A percentile compares a stretch with the other conserved stretches of the same genome.
Evolutionary conservation across 2,797 vertebrate species (phyloP).

Genomic region (Hyperoplus immaculatus): DNA sequence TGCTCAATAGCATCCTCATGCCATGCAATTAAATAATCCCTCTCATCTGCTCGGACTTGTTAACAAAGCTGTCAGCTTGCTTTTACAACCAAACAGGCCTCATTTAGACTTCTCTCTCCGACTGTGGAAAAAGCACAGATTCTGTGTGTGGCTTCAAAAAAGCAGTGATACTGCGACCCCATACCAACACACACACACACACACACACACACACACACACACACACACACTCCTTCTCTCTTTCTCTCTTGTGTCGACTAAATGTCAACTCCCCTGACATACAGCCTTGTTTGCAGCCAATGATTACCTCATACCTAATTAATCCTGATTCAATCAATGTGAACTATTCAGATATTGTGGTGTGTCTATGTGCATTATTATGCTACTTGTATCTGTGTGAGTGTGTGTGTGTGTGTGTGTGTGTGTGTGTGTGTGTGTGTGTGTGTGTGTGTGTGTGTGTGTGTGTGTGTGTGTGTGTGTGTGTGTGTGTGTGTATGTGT

Average conservation of each 20-base stretch:
- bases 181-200: conserved; percentile 72
- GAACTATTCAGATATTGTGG: conserved; percentile 81
- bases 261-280: conserved; percentile 81
- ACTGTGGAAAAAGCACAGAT: conserved; percentile 50
- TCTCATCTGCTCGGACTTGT: conserved; percentile 90
- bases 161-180: conserved; percentile 52
- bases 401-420: conserved; percentile 24
- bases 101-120: conserved; percentile 81
- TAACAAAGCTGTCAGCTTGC: conserved; percentile 90
- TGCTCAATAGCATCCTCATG: conserved; percentile 84
- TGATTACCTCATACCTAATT: conserved; percentile 90
- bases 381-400: conserved; percentile 23
- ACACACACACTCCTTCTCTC: conserved; percentile 33
- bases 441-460: conserved; percentile 42
- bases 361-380: conserved; percentile 5
- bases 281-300: conserved; percentile 85
- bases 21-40: conserved; percentile 88
- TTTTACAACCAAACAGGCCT: conserved; percentile 89
- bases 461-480: conserved; percentile 39
- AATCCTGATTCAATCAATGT: conserved; percentile 87
- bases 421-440: conserved; percentile 26
- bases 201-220: conserved; percentile 74
- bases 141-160: conserved; percentile 47
- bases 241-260: conserved; percentile 66
- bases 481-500: conserved; percentile 12